These are phyloP conservation scores for Gryllus bimaculatus DNA, from an alignment of 1,140 invertebrate genomes.

Conservation along the genomic window DNA sequence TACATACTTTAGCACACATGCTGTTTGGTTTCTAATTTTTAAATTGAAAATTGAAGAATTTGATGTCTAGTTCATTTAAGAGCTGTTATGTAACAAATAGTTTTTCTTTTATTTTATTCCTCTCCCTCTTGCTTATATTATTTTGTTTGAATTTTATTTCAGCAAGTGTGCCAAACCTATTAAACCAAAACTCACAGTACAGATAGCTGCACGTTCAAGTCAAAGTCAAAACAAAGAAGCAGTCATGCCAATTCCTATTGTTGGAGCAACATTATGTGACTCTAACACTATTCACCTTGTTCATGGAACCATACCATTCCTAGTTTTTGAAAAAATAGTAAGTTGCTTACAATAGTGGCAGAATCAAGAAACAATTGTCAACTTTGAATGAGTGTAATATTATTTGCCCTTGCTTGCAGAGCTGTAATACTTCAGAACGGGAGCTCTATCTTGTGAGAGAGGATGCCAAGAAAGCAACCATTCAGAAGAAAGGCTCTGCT, in stretches of 20 bases:
- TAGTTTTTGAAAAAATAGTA: conserved; percentile 57
- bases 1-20: not conserved
- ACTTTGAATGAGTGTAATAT: too few relatives aligned
- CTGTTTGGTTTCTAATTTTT: not conserved
- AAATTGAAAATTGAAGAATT: not conserved
- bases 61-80: not conserved
- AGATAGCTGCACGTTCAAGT: conserved; percentile 47
- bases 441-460: conserved; percentile 45
- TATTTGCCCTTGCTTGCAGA: conserved; percentile 14
- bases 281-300: conserved; percentile 43
- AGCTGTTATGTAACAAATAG: not conserved
- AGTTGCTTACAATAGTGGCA: conserved; percentile 24
- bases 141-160: not conserved
- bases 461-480: conserved; percentile 36
- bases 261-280: conserved; percentile 36
- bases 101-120: not conserved
- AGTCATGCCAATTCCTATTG: conserved; percentile 45
- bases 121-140: not conserved
- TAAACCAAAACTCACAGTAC: conserved; percentile 60
- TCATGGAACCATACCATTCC: conserved; percentile 41
- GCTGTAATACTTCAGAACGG: conserved; percentile 42
- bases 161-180: conserved; percentile 54
- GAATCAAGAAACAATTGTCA: too few relatives aligned
- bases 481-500: conserved; percentile 28
- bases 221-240: conserved; percentile 36